Percentiles rank a stretch among this genome's conserved stretches.
These are phyloP conservation scores for Todus mexicanus DNA, from an alignment of 2,797 vertebrate species.

Conservation along the genomic window DNA sequence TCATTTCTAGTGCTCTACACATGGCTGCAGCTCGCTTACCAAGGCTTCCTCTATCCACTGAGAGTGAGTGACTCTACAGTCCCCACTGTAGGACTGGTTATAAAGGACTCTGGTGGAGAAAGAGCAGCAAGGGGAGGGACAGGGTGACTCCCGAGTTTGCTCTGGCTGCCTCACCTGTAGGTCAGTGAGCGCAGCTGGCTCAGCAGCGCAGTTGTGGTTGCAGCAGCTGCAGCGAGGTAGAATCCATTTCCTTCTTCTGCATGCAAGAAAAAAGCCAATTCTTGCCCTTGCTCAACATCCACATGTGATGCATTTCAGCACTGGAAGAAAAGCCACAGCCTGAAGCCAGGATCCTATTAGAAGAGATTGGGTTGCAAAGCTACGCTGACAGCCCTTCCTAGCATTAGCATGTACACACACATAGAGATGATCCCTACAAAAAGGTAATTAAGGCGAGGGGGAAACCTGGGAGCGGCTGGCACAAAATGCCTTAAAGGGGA, in stretches of 20 bases:
- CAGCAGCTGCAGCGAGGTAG: accelerated
- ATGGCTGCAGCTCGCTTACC: neutral
- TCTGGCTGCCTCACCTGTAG: neutral
- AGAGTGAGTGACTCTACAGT: neutral
- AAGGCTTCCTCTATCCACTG: neutral
- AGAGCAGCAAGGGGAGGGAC: neutral
- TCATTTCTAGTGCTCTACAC: neutral
- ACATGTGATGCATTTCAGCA: neutral
- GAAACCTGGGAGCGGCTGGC: conserved; percentile 28
- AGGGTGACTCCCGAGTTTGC: neutral
- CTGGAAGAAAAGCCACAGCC: neutral
- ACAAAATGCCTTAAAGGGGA: conserved; percentile 9
- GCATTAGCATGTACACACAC: neutral
- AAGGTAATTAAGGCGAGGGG: conserved; percentile 34
- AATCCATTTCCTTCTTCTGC: neutral
- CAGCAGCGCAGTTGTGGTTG: neutral
- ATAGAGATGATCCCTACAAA: neutral
- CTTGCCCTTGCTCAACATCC: neutral
- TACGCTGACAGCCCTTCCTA: neutral
- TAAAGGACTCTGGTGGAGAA: neutral
- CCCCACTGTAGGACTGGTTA: neutral
- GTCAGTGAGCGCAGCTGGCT: neutral
- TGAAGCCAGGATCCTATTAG: neutral
- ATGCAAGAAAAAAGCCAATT: neutral
- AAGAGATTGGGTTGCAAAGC: neutral